A percentile compares a stretch with the other conserved stretches of the same genome.
Evolutionary conservation across 2,888 invertebrate species (phyloP).

Genomic region (Dromius quadrimaculatus): DNA sequence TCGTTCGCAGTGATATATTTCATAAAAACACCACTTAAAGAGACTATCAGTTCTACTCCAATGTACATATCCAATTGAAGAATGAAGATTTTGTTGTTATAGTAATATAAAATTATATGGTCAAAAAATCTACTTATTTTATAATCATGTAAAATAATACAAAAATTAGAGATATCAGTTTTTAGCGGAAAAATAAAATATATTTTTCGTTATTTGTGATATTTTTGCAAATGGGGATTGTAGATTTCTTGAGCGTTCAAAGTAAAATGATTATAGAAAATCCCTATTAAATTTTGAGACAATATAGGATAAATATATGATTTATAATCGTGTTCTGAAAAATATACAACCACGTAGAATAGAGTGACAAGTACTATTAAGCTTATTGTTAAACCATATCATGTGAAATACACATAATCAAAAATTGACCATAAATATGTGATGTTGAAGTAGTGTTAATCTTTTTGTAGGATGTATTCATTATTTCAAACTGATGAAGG

Average conservation of each 20-base stretch:
- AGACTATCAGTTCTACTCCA: no score
- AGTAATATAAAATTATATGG: not conserved
- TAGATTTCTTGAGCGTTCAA: not conserved
- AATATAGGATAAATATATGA: slow-evolving; percentile 33
- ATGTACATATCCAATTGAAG: no score
- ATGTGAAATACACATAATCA: slow-evolving; percentile 40
- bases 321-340: slow-evolving; percentile 7
- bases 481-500: slow-evolving; percentile 2
- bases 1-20: no score
- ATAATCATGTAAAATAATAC: not conserved
- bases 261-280: not conserved
- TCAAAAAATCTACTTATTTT: not conserved
- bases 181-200: slow-evolving; percentile 12
- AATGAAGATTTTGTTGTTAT: not conserved
- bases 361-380: slow-evolving; percentile 25
- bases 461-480: not conserved
- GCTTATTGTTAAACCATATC: slow-evolving; percentile 38
- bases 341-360: slow-evolving; percentile 6
- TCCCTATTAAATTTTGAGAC: slow-evolving; percentile 35
- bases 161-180: no score
- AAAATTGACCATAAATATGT: slow-evolving; percentile 48
- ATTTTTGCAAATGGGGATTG: slow-evolving; percentile 40
- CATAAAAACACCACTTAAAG: no score
- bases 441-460: slow-evolving; percentile 38
- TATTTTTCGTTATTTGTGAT: slow-evolving; percentile 22